A percentile compares a stretch with the other conserved stretches of the same genome.
Conservation (phyloP, 2,113 vertebrate species). For the Rhombomys opimus region DNA sequence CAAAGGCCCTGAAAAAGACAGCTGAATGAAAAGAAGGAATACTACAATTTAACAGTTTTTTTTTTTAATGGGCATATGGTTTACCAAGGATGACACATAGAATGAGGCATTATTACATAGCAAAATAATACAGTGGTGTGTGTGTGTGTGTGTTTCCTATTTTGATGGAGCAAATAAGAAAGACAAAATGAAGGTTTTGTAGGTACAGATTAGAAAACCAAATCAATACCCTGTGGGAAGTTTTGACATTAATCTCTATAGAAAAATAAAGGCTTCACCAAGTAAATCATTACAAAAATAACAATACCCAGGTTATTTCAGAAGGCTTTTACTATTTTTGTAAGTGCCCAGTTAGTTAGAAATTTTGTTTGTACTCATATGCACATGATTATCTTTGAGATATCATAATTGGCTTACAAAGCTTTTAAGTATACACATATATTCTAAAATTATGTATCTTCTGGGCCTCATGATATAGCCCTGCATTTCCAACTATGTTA, state of each 20-base stretch:
- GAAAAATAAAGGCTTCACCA: constrained; percentile 69
- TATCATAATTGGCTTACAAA: constrained; percentile 5
- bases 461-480: not conserved
- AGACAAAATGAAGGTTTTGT: constrained; percentile 76
- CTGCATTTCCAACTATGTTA: not conserved
- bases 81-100: constrained; percentile 73
- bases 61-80: constrained; percentile 63
- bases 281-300: not conserved
- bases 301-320: constrained; percentile 47
- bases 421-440: not conserved
- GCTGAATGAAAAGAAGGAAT: constrained; percentile 84
- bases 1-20: constrained; percentile 90
- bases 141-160: constrained; percentile 66
- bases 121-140: constrained; percentile 74
- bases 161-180: constrained; percentile 76
- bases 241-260: constrained; percentile 70
- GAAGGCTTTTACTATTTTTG: not conserved
- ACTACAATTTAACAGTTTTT: constrained; percentile 67
- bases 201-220: constrained; percentile 75
- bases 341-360: not conserved
- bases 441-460: not conserved
- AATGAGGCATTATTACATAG: constrained; percentile 6
- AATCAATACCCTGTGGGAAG: constrained; percentile 65
- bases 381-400: not conserved
- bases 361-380: not conserved